These are phyloP conservation scores for Gymnogyps californianus DNA, from an alignment of 2,113 vertebrate genomes.

Conservation along the genomic window DNA sequence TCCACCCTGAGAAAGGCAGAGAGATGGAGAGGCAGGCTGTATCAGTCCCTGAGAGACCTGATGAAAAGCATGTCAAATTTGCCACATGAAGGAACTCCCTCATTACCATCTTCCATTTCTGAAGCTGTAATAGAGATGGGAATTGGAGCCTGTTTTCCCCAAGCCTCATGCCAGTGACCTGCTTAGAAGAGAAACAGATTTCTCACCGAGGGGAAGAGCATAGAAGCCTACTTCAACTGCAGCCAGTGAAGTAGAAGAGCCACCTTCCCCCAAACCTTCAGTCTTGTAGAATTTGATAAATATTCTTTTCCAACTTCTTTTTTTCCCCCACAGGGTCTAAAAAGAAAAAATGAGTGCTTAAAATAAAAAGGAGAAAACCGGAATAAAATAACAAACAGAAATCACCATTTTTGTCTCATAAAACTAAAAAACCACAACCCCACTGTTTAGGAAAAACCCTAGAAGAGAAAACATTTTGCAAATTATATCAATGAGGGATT, in stretches of 20 bases:
- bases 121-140: not conserved
- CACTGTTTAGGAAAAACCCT: not conserved
- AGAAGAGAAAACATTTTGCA: not conserved
- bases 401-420: not conserved
- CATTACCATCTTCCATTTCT: not conserved
- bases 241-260: not conserved
- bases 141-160: not conserved
- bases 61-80: slow-evolving; percentile 17
- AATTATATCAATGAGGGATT: not conserved
- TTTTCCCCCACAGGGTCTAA: accelerated
- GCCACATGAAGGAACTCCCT: slow-evolving; percentile 3
- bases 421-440: not conserved
- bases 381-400: not conserved
- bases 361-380: not conserved
- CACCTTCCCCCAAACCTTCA: not conserved
- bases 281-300: not conserved
- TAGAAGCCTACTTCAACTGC: not conserved
- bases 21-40: not conserved
- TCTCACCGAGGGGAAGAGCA: not conserved
- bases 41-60: not conserved
- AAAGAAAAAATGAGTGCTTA: not conserved
- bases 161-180: not conserved
- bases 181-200: not conserved
- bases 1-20: not conserved
- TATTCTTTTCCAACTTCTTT: not conserved